Conservation (phyloP, 2,797 vertebrate species). For the Chelmon rostratus region DNA sequence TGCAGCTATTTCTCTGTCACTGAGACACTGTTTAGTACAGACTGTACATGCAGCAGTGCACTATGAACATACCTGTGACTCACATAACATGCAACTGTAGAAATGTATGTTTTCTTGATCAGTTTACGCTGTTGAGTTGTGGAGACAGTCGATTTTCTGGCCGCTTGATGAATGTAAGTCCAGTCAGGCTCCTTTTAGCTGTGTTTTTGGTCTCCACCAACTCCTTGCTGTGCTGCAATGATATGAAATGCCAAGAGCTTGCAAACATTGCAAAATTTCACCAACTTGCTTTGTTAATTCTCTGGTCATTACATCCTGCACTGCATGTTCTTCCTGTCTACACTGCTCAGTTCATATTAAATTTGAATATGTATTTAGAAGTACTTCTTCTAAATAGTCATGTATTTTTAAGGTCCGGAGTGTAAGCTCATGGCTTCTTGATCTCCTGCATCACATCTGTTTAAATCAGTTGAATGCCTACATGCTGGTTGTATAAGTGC, state of each 20-base stretch:
- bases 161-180: not conserved
- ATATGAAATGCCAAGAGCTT: too few species aligned
- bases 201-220: not conserved
- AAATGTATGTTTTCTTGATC: too few species aligned
- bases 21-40: not conserved
- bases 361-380: not conserved
- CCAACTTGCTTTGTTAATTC: not conserved
- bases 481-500: not conserved
- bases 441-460: not conserved
- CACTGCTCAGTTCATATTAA: not conserved
- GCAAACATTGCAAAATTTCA: too few species aligned
- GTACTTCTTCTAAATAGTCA: not conserved
- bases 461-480: not conserved
- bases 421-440: not conserved
- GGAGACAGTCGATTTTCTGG: not conserved
- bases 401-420: not conserved
- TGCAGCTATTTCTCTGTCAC: constrained; percentile 12
- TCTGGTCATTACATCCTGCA: too few species aligned
- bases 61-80: too few species aligned
- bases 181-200: not conserved
- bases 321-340: not conserved
- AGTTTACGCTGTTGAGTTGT: too few species aligned
- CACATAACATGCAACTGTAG: too few species aligned
- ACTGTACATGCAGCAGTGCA: too few species aligned
- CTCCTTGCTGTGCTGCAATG: too few species aligned